phyloP scores from a whole-genome alignment of 2,113 vertebrate species.

The Aramus guarauna region DNA sequence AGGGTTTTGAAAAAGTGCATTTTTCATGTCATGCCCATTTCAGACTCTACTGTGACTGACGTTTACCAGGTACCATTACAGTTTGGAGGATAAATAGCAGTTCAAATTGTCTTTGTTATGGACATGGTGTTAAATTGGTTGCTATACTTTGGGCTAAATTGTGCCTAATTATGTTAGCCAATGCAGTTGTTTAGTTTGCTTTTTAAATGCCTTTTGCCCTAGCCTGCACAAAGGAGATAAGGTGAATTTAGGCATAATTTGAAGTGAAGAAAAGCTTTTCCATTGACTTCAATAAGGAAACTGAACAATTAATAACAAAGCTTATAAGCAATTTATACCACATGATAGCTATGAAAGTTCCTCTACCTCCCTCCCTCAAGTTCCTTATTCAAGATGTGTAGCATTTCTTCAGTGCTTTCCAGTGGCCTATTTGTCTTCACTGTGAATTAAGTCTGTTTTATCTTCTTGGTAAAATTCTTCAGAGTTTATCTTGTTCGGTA shows the following conservation, averaged over 20 bases:
- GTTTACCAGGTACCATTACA: neutral
- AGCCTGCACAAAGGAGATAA: neutral
- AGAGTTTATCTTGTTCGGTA: neutral
- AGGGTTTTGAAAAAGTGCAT: neutral
- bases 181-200: neutral
- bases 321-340: neutral
- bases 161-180: neutral
- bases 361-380: neutral
- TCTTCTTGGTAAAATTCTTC: neutral
- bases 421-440: neutral
- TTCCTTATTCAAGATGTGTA: neutral
- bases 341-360: neutral
- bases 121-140: neutral
- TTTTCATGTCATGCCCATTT: neutral
- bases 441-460: neutral
- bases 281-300: neutral
- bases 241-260: neutral
- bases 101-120: neutral
- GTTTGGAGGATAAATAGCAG: neutral
- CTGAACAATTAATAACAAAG: neutral
- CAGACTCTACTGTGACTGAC: neutral
- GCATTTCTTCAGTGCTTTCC: neutral
- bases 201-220: neutral
- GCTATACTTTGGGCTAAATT: neutral
- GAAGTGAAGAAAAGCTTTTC: neutral